Conservation (phyloP, 2,797 vertebrate genomes). For the Aeoliscus strigatus region DNA sequence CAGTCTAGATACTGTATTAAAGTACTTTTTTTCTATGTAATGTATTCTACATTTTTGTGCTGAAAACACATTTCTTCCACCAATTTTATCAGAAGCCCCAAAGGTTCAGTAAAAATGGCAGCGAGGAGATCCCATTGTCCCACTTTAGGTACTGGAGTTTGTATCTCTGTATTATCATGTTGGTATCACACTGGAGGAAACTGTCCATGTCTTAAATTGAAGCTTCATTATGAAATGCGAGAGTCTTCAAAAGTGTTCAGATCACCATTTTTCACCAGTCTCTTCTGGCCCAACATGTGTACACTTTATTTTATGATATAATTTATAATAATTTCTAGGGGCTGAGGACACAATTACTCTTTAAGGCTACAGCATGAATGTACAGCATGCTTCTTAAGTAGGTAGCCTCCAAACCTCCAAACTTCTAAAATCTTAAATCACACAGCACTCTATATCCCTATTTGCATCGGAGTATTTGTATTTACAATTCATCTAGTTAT, state of each 20-base stretch:
- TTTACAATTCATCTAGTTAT: too few relatives aligned
- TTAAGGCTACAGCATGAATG: too few relatives aligned
- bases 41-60: constrained; percentile 18
- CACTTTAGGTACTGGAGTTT: constrained; percentile 22
- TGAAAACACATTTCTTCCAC: constrained; percentile 20
- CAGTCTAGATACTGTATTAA: not conserved
- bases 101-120: constrained; percentile 23
- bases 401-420: too few relatives aligned
- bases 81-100: not conserved
- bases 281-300: too few relatives aligned
- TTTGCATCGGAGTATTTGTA: too few relatives aligned
- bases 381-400: too few relatives aligned
- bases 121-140: constrained; percentile 14
- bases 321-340: not conserved
- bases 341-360: not conserved
- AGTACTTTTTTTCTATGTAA: constrained; percentile 21
- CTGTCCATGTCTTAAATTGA: constrained; percentile 18
- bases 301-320: too few relatives aligned
- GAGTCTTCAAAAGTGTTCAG: constrained; percentile 4
- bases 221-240: constrained; percentile 7
- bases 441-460: too few relatives aligned
- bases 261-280: constrained; percentile 1
- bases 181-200: constrained; percentile 14
- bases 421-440: too few relatives aligned
- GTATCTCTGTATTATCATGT: constrained; percentile 27